phyloP scores from a whole-genome alignment of 1,140 invertebrate genomes.

The Chlorops oryzae region DNA sequence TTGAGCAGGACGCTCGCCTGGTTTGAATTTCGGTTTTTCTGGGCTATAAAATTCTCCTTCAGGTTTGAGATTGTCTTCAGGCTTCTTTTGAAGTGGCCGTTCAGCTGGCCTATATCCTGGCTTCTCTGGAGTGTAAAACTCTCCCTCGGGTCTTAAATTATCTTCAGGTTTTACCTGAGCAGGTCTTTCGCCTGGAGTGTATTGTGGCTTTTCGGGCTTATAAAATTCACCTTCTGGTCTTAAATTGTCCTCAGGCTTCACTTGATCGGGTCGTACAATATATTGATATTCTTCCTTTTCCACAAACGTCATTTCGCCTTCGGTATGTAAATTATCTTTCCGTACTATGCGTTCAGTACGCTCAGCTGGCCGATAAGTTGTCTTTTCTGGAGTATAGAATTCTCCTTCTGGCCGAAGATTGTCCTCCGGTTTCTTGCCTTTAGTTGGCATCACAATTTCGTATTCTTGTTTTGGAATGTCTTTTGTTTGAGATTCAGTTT shows the following conservation, averaged over 20 bases:
- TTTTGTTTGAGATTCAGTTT: conserved; percentile 53
- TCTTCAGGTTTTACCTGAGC: conserved; percentile 43
- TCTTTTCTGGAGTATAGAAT: conserved; percentile 53
- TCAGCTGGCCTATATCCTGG: conserved; percentile 50
- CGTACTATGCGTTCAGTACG: conserved; percentile 52
- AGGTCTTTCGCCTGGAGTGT: conserved; percentile 47
- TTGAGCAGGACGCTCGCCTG: conserved; percentile 47
- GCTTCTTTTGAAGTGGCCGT: conserved; percentile 47
- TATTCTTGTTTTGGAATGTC: conserved; percentile 53
- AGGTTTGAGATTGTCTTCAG: conserved; percentile 52
- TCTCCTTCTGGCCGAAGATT: conserved; percentile 51
- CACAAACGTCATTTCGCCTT: conserved; percentile 55
- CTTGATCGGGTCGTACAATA: conserved; percentile 46
- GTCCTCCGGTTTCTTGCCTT: conserved; percentile 34
- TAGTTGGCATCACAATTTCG: conserved; percentile 50
- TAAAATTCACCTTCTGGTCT: conserved; percentile 50
- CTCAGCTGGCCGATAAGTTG: conserved; percentile 51
- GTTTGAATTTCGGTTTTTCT: conserved; percentile 29
- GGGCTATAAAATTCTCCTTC: conserved; percentile 55
- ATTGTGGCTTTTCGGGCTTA: conserved; percentile 29
- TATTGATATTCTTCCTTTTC: conserved; percentile 45
- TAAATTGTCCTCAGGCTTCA: conserved; percentile 52
- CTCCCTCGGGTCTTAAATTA: conserved; percentile 49
- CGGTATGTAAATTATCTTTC: conserved; percentile 55
- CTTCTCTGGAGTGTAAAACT: conserved; percentile 49